These are phyloP conservation scores for Anoncus sp. DNA, from an alignment of 2,888 invertebrate species.

Conservation along the genomic window DNA sequence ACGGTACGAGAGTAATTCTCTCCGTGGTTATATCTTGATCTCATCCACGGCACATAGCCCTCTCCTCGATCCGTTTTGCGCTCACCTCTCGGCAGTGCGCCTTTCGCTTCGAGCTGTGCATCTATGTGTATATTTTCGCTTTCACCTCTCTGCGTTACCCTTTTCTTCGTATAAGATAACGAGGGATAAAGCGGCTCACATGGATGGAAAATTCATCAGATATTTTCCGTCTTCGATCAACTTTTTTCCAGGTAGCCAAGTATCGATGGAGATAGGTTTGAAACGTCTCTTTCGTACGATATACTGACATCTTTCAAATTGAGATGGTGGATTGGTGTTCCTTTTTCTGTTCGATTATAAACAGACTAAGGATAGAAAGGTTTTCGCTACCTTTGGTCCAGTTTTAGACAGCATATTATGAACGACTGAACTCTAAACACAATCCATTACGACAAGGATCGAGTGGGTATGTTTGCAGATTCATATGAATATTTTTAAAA, in stretches of 20 bases:
- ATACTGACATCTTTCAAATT: too few relatives aligned
- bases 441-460: too few relatives aligned
- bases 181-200: neutral
- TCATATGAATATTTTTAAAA: too few relatives aligned
- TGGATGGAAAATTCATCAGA: neutral
- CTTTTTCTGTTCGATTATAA: too few relatives aligned
- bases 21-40: conserved; percentile 80
- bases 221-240: neutral
- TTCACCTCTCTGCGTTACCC: conserved; percentile 25
- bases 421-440: too few relatives aligned
- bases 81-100: conserved; percentile 38
- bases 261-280: too few relatives aligned
- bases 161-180: conserved; percentile 33
- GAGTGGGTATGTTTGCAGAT: too few relatives aligned
- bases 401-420: too few relatives aligned
- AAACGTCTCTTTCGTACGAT: too few relatives aligned
- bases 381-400: neutral
- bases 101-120: conserved; percentile 3
- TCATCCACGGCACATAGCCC: conserved; percentile 65
- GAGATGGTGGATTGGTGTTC: too few relatives aligned
- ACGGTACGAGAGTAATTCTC: conserved; percentile 77
- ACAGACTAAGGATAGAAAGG: too few relatives aligned
- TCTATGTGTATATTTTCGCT: conserved; percentile 13
- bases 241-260: too few relatives aligned
- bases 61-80: conserved; percentile 34